Percentiles rank a stretch among this genome's conserved stretches.
phyloP scores from a whole-genome alignment of 2,888 invertebrate genomes.

The Mesorhabditis spiculigera region DNA sequence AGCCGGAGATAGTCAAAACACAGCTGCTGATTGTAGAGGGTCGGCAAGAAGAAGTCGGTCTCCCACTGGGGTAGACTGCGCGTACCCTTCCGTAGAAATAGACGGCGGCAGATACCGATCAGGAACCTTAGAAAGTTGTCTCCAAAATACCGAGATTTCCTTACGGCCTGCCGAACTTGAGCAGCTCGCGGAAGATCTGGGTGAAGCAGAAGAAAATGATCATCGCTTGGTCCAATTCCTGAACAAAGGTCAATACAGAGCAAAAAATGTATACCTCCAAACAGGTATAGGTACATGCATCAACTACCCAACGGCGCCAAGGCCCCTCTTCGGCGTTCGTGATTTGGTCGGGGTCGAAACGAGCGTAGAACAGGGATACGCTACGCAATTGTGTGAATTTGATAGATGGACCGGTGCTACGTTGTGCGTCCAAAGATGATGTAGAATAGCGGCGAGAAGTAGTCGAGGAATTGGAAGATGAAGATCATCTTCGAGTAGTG shows the following conservation, averaged over 20 bases:
- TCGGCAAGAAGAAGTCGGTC: neutral
- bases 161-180: neutral
- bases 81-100: neutral
- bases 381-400: neutral
- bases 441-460: neutral
- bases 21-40: neutral
- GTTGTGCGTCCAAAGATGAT: neutral
- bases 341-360: neutral
- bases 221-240: neutral
- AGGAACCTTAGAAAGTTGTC: neutral
- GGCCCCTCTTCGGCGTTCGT: neutral
- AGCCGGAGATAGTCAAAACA: neutral
- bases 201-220: constrained; percentile 3
- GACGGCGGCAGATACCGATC: neutral
- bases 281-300: neutral
- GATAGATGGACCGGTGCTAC: neutral
- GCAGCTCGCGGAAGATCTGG: neutral
- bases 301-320: neutral
- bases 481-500: constrained; percentile 4
- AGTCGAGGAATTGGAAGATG: constrained; percentile 5
- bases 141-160: neutral
- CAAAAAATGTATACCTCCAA: neutral
- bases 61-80: neutral
- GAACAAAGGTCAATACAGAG: neutral
- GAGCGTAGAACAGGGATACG: neutral